Evolutionary conservation across 2,888 invertebrate species (phyloP).

Genomic region (Glaucopsyche alexis): DNA sequence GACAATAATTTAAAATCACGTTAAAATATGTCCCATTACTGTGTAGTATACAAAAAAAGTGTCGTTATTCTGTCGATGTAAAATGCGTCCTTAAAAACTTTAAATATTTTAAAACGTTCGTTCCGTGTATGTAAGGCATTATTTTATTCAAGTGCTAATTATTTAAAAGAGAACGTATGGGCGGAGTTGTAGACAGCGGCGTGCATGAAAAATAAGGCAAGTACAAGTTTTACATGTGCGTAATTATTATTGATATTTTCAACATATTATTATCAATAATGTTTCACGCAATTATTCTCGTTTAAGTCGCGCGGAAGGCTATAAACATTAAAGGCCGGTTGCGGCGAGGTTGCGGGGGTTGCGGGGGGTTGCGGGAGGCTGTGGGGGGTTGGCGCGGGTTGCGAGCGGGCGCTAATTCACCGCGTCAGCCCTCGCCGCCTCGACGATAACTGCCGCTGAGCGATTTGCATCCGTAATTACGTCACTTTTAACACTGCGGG

Average conservation of each 20-base stretch:
- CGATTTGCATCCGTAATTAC: conserved; percentile 79
- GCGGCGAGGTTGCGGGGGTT: background rate
- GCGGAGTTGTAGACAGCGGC: conserved; percentile 17
- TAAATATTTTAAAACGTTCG: background rate
- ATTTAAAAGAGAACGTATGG: conserved; percentile 20
- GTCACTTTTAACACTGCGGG: conserved; percentile 74
- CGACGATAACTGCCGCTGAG: conserved; percentile 75
- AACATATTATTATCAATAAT: conserved; percentile 31
- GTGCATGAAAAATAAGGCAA: conserved; percentile 10
- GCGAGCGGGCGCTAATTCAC: conserved; percentile 71
- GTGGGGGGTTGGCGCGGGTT: background rate
- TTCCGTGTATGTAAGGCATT: conserved; percentile 2
- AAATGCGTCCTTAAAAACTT: background rate
- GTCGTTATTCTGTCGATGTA: background rate
- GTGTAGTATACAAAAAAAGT: background rate
- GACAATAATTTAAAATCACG: background rate
- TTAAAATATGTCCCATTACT: background rate
- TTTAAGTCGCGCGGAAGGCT: conserved; percentile 67
- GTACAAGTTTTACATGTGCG: conserved; percentile 7
- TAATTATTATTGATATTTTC: conserved; percentile 12
- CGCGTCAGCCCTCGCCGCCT: conserved; percentile 69
- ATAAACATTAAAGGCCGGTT: conserved; percentile 70
- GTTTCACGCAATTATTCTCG: conserved; percentile 61
- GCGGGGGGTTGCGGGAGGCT: background rate
- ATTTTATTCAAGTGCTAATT: conserved; percentile 16